Conservation (phyloP, 2,888 invertebrate species). For the Cabera pusaria region DNA sequence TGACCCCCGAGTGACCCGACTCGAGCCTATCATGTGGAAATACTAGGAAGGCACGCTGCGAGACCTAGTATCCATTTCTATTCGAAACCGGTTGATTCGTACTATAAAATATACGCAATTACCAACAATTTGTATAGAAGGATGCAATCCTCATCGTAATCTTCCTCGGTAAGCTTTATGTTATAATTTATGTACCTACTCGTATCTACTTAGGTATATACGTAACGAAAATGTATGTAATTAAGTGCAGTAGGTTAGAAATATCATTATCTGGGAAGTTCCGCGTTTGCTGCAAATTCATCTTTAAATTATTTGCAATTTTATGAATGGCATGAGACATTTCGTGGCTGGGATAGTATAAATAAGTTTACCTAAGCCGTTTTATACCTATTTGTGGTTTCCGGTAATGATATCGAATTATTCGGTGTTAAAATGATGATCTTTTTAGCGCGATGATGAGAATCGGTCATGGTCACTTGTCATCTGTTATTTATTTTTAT, state of each 20-base stretch:
- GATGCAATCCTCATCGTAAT: slow-evolving; percentile 27
- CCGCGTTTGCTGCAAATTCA: slow-evolving; percentile 9
- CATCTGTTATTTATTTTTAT: too few relatives aligned
- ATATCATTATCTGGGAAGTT: slow-evolving; percentile 19
- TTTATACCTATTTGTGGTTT: too few relatives aligned
- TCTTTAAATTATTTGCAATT: slow-evolving; percentile 5
- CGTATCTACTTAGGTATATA: slow-evolving; percentile 9
- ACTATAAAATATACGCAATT: slow-evolving; percentile 31
- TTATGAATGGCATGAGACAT: too few relatives aligned
- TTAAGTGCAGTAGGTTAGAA: slow-evolving; percentile 31
- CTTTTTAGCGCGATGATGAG: too few relatives aligned
- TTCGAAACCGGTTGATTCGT: slow-evolving; percentile 45
- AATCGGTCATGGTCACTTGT: too few relatives aligned
- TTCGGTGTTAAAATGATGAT: too few relatives aligned
- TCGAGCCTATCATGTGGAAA: slow-evolving; percentile 48
- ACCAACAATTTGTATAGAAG: slow-evolving; percentile 28
- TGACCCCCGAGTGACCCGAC: slow-evolving; percentile 48
- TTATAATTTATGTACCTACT: too few relatives aligned
- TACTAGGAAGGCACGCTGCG: slow-evolving; percentile 46
- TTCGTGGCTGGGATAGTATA: too few relatives aligned
- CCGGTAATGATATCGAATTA: too few relatives aligned
- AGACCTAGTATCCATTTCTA: slow-evolving; percentile 34
- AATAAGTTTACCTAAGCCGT: too few relatives aligned
- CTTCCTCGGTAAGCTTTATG: slow-evolving; percentile 13
- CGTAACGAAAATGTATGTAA: slow-evolving; percentile 24